Base-by-base conservation (phyloP, 2,113 vertebrate genomes). In the Recurvirostra avosetta region DNA sequence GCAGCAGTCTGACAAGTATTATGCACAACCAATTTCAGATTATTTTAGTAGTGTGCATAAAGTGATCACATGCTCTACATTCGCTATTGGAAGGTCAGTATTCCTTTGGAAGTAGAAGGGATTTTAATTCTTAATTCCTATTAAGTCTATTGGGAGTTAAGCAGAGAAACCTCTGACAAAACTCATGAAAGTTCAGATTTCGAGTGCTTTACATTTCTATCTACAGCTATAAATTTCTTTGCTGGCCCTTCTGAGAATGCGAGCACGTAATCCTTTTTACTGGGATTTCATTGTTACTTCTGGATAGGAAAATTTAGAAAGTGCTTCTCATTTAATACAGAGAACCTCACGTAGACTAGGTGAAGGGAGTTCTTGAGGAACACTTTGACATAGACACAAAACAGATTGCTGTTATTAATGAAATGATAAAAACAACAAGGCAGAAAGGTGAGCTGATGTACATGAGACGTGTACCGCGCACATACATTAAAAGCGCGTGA, bases 211-310 rank as follows among this genome's bases (percentile, higher is more conserved):
- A 77, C 74, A 38, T 85, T 96, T 94, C 50, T 96, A n/a, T 95
- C 84, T 77, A 78, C 65, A 90, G 86, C 88, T 91, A 67, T 90
- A 96, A 83, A 78, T 87, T 93, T 96, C 36, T 29, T 94, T 96
- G 50, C 87, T 95, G 32, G 78, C 26, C 78, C 71, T 95, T 96
- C 81, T 94, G 96, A 96, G 95, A 97, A 25, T 55, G 40, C 90
- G 70, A 96, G 79, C 52, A 38, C 73, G 59, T 96, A 97, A 96
- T 96, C 91, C 55, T 92, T 97, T 95, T 97, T 93, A 34, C 84
- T 96, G 88, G 62, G 67, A 86, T 96, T 97, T 96, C 52, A 82
- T 71, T 86, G 67, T 90, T 91, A 80, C 41, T 91, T 95, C 49
- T 90, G 62, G 50, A 38, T 56, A 90, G 77, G 71, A 94, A 92